A percentile compares a stretch with the other conserved stretches of the same genome.
phyloP scores from a whole-genome alignment of 2,797 vertebrate species.

The Gallinago nigripennis region DNA sequence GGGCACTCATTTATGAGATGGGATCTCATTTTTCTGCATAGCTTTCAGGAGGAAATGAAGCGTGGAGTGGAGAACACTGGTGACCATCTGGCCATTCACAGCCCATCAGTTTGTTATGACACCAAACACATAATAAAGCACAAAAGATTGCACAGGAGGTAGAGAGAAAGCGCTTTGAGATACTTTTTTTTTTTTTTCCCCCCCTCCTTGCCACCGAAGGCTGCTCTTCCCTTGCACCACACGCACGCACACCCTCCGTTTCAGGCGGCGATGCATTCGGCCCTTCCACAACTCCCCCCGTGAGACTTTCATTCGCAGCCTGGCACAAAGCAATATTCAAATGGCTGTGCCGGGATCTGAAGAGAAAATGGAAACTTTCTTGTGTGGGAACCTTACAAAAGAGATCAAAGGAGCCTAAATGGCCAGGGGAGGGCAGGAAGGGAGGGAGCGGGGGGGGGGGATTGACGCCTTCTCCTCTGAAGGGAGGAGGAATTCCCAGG shows the following conservation, averaged over 20 bases:
- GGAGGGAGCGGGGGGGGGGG: slow-evolving; percentile 19
- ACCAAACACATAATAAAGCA: slow-evolving; percentile 66
- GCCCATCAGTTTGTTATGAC: slow-evolving; percentile 67
- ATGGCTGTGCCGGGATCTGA: background rate
- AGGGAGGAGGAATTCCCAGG: slow-evolving; percentile 54
- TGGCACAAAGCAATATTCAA: slow-evolving; percentile 62
- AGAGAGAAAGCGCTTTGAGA: slow-evolving; percentile 63
- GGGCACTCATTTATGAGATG: slow-evolving; percentile 61
- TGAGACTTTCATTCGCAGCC: background rate
- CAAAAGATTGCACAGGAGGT: slow-evolving; percentile 63
- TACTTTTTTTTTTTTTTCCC: slow-evolving; percentile 42
- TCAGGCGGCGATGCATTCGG: background rate
- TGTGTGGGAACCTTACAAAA: slow-evolving; percentile 60
- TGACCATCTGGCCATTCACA: slow-evolving; percentile 73
- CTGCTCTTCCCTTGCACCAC: slow-evolving; percentile 29
- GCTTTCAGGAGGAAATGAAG: slow-evolving; percentile 72
- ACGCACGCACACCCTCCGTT: background rate
- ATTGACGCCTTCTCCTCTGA: background rate
- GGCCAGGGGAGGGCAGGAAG: slow-evolving; percentile 48
- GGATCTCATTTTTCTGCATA: slow-evolving; percentile 66
- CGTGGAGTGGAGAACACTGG: slow-evolving; percentile 63
- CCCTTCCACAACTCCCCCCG: slow-evolving; percentile 9
- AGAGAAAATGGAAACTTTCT: slow-evolving; percentile 64
- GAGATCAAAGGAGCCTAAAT: slow-evolving; percentile 66
- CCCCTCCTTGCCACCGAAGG: slow-evolving; percentile 60